These are phyloP conservation scores for Lottia gigantea DNA, from an alignment of 2,888 invertebrate genomes.

Conservation along the genomic window DNA sequence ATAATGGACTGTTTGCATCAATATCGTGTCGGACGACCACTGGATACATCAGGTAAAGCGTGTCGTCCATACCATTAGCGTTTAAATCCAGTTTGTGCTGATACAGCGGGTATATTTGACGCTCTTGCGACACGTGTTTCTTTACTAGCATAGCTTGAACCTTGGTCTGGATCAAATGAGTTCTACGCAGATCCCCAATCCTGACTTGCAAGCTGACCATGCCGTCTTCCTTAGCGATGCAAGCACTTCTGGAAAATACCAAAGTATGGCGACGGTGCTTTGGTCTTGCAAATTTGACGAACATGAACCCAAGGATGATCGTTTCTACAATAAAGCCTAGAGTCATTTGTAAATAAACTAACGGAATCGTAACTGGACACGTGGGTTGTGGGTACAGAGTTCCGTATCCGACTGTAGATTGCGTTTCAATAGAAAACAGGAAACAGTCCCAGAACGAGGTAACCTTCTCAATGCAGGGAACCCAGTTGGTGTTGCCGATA, in stretches of 20 bases:
- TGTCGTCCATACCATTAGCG: slow-evolving; percentile 89
- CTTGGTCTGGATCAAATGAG: slow-evolving; percentile 79
- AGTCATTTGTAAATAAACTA: slow-evolving; percentile 91
- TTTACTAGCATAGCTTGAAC: slow-evolving; percentile 93
- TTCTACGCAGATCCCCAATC: slow-evolving; percentile 68
- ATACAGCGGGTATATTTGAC: slow-evolving; percentile 91
- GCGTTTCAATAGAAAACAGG: slow-evolving; percentile 95
- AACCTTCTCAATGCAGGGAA: slow-evolving; percentile 76
- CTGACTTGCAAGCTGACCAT: slow-evolving; percentile 63
- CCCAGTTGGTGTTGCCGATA: slow-evolving; percentile 51
- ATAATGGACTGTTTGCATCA: slow-evolving; percentile 88
- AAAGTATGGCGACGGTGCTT: slow-evolving; percentile 91
- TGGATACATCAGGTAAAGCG: slow-evolving; percentile 97
- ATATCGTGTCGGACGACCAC: slow-evolving; percentile 95
- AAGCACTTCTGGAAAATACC: slow-evolving; percentile 88
- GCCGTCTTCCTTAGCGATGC: slow-evolving; percentile 76
- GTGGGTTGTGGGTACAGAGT: slow-evolving; percentile 86
- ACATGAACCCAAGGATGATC: slow-evolving; percentile 81
- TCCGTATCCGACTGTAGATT: slow-evolving; percentile 94
- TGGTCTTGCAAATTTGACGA: slow-evolving; percentile 93
- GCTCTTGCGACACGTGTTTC: slow-evolving; percentile 90
- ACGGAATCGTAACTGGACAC: slow-evolving; percentile 89
- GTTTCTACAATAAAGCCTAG: slow-evolving; percentile 82
- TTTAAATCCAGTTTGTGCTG: slow-evolving; percentile 92
- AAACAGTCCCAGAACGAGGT: slow-evolving; percentile 90